Percentiles rank a stretch among this genome's conserved stretches.
Conservation (phyloP, 1,140 invertebrate genomes). For the Drosophila athabasca region DNA sequence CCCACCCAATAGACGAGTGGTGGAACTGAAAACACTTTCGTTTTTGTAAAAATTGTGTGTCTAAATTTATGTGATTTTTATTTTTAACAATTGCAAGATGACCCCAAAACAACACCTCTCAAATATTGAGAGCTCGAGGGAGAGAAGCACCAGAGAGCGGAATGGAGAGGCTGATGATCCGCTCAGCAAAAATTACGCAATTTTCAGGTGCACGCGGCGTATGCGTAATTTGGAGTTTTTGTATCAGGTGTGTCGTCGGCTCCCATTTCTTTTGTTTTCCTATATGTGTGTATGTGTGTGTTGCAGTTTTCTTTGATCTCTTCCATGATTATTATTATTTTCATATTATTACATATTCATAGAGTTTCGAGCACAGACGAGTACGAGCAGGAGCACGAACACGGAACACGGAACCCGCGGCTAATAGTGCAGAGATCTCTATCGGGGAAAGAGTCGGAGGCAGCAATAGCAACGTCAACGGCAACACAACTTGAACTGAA, state of each 20-base stretch:
- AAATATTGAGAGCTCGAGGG: constrained; percentile 32
- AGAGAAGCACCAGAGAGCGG: constrained; percentile 13
- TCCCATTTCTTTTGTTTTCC: background rate
- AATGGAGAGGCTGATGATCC: constrained; percentile 12
- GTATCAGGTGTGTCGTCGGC: constrained; percentile 15
- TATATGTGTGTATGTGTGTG: constrained; percentile 7
- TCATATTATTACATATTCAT: constrained; percentile 33
- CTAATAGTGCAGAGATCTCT: constrained; percentile 32
- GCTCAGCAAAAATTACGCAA: constrained; percentile 61
- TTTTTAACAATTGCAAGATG: constrained; percentile 79
- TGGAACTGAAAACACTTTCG: constrained; percentile 38
- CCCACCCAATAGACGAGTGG: constrained; percentile 30
- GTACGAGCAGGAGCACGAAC: constrained; percentile 3
- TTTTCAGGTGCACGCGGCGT: constrained; percentile 41
- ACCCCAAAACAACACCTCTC: constrained; percentile 60
- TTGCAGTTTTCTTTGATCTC: background rate
- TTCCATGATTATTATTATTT: constrained; percentile 5
- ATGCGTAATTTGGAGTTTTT: constrained; percentile 57
- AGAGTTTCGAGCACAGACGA: constrained; percentile 8
- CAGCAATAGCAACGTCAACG: constrained; percentile 31
- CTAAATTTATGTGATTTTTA: constrained; percentile 78
- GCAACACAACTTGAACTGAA: constrained; percentile 71
- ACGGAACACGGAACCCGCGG: constrained; percentile 29
- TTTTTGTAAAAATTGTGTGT: constrained; percentile 61
- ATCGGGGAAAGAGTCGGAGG: constrained; percentile 37